Evolutionary conservation across 2,113 vertebrate genomes (phyloP), one percentile per base, ranked within the genome.

Genomic region (Eubucco bourcierii): DNA sequence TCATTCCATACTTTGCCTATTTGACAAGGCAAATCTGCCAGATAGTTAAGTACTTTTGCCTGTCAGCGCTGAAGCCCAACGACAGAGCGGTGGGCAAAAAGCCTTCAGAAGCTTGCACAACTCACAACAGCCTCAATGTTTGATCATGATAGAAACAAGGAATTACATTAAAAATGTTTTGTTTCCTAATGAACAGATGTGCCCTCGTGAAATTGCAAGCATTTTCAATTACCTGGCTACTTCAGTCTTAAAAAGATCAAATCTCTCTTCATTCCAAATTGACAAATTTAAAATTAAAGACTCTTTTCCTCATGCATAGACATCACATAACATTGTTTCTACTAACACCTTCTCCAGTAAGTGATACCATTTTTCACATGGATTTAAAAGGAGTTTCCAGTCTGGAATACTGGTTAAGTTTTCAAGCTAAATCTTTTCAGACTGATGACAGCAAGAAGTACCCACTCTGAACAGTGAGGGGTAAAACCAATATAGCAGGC

Each of bases 21-120:
- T 68, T 63, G 41, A 89, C 29, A 84, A 33, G 60, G 93, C 27
- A 90, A 93, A 91, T 21, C 17, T 55, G 79, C 5, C 14, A 90
- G 33, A 66, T 6, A 59, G 33, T 64, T 50, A 70, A 84, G 19
- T 20, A 59, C 53, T 52, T 84, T 85, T 70, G n/a, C 12, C n/a
- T 47, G 24, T 47, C 53, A 84, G 29, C 3, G 8, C 17, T 41
- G 33, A 87, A 58, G 21, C 56, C 39, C 50, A 76, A 39, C n/a
- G 60, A 63, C 63, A 72, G 4, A 12, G 37, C 12, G 6, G 55
- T 8, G 9, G 27, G 17, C 1, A 2, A 37, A 85, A 80, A 90
- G 10, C 27, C 11, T 55, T 31, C 3, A 0, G 16, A 74, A 39
- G 10, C 65, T 50, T 64, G 29, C 12, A 46, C 18, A 81, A 21